Percentiles rank a stretch among this genome's conserved stretches.
These are phyloP conservation scores for Sialis fuliginosa DNA, from an alignment of 2,888 invertebrate genomes.

Conservation along the genomic window DNA sequence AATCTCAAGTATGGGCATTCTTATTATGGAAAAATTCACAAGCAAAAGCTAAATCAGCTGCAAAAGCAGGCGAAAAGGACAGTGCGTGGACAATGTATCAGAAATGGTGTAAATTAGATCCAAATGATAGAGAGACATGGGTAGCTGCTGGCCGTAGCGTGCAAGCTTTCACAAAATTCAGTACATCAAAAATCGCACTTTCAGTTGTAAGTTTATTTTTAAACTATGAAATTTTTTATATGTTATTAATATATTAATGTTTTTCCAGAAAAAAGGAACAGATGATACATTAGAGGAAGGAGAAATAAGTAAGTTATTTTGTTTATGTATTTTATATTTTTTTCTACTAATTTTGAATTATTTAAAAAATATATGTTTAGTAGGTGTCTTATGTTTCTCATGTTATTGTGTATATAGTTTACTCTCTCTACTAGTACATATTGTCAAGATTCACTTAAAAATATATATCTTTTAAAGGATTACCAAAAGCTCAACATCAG, in stretches of 20 bases:
- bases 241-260: not conserved
- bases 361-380: no score
- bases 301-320: slow-evolving; percentile 12
- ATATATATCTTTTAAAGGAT: not conserved
- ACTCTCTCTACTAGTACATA: no score
- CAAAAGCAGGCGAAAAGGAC: slow-evolving; percentile 27
- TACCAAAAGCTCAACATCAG: not conserved
- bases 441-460: no score
- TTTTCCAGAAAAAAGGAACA: slow-evolving; percentile 3
- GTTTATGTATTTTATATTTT: no score
- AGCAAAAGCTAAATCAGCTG: slow-evolving; percentile 18
- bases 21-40: slow-evolving; percentile 59
- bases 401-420: no score
- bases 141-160: slow-evolving; percentile 61
- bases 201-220: not conserved
- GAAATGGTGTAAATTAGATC: slow-evolving; percentile 66
- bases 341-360: no score
- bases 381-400: no score
- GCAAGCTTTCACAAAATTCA: slow-evolving; percentile 48
- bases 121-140: slow-evolving; percentile 57
- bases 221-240: not conserved
- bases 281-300: slow-evolving; percentile 13
- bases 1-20: slow-evolving; percentile 75
- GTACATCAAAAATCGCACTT: slow-evolving; percentile 41
- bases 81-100: slow-evolving; percentile 69